A percentile compares a stretch with the other conserved stretches of the same genome.
Evolutionary conservation across 2,888 invertebrate genomes (phyloP).

Genomic region (Apotomis turbidana): DNA sequence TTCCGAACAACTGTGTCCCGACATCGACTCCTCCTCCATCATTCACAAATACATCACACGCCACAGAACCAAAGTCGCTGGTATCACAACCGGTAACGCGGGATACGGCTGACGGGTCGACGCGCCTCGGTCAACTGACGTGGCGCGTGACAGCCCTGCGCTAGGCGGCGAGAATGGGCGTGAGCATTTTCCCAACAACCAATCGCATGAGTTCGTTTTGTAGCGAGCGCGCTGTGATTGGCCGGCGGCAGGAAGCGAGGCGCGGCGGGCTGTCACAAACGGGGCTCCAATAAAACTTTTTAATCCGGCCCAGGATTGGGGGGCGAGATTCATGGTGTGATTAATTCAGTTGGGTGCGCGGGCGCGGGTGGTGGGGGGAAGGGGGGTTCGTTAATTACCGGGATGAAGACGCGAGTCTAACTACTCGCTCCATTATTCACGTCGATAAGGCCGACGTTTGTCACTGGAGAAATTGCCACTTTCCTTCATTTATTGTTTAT

Average conservation of each 20-base stretch:
- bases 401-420: constrained; percentile 82
- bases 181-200: constrained; percentile 55
- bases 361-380: constrained; percentile 45
- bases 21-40: constrained; percentile 81
- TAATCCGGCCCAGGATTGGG: constrained; percentile 80
- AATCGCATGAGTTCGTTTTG: constrained; percentile 58
- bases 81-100: constrained; percentile 53
- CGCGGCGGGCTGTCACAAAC: constrained; percentile 72
- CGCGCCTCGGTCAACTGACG: constrained; percentile 83
- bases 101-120: constrained; percentile 79
- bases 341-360: constrained; percentile 73
- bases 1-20: constrained; percentile 82
- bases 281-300: constrained; percentile 82
- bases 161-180: constrained; percentile 72
- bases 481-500: constrained; percentile 77
- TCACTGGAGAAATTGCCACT: constrained; percentile 77
- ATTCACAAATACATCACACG: constrained; percentile 81
- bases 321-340: constrained; percentile 82
- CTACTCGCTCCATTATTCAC: constrained; percentile 81
- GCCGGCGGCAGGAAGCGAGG: constrained; percentile 56
- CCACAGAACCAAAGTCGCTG: constrained; percentile 57
- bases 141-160: constrained; percentile 74
- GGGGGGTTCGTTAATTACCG: constrained; percentile 72
- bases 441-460: constrained; percentile 79
- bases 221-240: constrained; percentile 60